These are phyloP conservation scores for Botrylloides violaceus DNA, from an alignment of 23 tunicate genomes.

Conservation along the genomic window DNA sequence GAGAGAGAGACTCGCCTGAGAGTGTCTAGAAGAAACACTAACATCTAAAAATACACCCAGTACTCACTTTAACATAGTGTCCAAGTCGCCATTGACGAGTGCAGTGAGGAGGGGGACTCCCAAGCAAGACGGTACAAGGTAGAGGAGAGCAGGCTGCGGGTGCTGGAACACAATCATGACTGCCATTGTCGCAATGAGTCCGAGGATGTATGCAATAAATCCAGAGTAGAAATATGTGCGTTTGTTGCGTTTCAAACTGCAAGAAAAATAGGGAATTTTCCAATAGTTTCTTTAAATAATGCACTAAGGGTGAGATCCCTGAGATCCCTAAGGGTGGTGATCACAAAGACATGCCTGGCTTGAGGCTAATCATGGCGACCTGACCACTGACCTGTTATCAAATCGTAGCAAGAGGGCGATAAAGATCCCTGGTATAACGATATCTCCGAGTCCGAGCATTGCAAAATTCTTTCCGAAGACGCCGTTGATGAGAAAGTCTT, in stretches of 20 bases:
- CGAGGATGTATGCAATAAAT: constrained; percentile 86
- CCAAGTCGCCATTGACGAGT: constrained; percentile 66
- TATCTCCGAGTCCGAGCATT: constrained; percentile 99
- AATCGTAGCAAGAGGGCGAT: constrained; percentile 81
- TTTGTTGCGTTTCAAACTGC: constrained; percentile 47
- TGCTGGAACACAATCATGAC: constrained; percentile 96
- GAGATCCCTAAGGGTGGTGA: too few species aligned
- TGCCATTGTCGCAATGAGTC: constrained; percentile 78
- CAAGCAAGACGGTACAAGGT: constrained; percentile 95
- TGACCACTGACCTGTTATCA: constrained; percentile 51
- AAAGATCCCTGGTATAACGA: constrained; percentile 96
- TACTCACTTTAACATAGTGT: constrained; percentile 42
- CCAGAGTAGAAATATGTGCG: constrained; percentile 78
- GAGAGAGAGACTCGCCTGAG: too few species aligned
- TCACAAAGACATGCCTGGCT: too few species aligned
- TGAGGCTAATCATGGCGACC: not conserved
- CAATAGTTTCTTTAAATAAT: too few species aligned
- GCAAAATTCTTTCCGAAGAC: constrained; percentile 70
- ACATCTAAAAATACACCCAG: too few species aligned
- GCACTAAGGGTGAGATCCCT: too few species aligned
- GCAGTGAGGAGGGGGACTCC: constrained; percentile 78
- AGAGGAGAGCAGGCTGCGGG: constrained; percentile 97
- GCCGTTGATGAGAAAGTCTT: constrained; percentile 69
- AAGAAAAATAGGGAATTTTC: constrained; percentile 7
- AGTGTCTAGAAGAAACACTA: too few species aligned